phyloP scores from a whole-genome alignment of 2,113 vertebrate species.

The Myrmecobius fasciatus region DNA sequence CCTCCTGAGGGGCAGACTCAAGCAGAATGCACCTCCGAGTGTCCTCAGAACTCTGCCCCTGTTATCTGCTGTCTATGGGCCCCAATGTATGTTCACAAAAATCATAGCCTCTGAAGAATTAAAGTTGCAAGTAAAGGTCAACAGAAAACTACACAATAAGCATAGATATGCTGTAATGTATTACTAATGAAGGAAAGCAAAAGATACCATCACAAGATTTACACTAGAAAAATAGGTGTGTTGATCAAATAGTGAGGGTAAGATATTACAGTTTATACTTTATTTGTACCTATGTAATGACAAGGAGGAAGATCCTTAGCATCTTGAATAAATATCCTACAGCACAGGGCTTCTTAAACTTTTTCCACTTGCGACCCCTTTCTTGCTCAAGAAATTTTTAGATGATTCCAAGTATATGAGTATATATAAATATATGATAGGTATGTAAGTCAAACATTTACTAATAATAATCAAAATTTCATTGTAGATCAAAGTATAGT shows the following conservation, averaged over 20 bases:
- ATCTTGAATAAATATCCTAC: neutral
- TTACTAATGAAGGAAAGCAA: neutral
- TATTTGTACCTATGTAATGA: neutral
- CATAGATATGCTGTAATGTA: neutral
- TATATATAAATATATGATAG: too few species aligned
- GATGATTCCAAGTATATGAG: too few species aligned
- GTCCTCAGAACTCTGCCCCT: too few species aligned
- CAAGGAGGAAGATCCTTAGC: neutral
- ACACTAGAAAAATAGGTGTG: neutral
- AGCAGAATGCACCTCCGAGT: too few species aligned
- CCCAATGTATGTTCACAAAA: neutral
- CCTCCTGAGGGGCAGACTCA: too few species aligned
- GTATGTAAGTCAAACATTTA: too few species aligned
- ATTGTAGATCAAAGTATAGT: too few species aligned
- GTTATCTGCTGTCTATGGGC: too few species aligned
- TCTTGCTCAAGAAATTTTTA: too few species aligned
- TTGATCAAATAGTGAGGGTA: neutral
- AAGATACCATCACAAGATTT: neutral
- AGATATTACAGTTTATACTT: neutral
- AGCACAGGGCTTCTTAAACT: too few species aligned
- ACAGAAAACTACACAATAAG: neutral
- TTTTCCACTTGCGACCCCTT: too few species aligned
- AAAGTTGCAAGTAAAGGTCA: neutral
- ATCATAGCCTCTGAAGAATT: neutral
- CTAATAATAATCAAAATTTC: too few species aligned